These are phyloP conservation scores for Elaphurus davidianus DNA, from an alignment of 2,113 vertebrate genomes.

Conservation along the genomic window DNA sequence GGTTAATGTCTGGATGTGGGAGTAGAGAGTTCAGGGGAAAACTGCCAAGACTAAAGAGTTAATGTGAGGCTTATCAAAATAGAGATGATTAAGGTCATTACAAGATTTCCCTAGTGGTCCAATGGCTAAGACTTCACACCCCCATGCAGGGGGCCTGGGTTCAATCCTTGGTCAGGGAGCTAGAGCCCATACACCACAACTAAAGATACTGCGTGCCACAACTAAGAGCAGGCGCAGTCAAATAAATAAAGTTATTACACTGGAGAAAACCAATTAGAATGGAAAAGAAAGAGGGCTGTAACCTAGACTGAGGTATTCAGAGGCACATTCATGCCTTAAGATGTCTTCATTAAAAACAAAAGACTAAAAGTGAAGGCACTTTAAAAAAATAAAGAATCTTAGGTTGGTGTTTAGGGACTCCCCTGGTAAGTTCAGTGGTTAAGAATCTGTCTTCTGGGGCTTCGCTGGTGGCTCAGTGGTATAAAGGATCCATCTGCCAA, in stretches of 20 bases:
- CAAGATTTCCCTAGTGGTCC: not conserved
- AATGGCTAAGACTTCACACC: not conserved
- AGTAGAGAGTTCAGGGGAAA: not conserved
- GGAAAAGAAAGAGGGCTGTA: not conserved
- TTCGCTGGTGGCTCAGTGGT: not conserved
- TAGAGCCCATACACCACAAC: not conserved
- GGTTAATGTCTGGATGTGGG: not conserved
- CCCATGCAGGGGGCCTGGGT: not conserved
- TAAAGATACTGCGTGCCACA: not conserved
- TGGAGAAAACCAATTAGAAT: not conserved
- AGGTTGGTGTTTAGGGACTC: not conserved
- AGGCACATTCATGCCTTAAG: not conserved
- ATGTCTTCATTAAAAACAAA: not conserved
- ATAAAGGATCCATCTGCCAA: not conserved
- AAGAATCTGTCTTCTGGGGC: not conserved
- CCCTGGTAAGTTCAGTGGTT: not conserved
- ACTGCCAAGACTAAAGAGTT: not conserved
- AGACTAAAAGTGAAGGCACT: not conserved
- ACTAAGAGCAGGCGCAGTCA: not conserved
- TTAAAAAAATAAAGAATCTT: not conserved
- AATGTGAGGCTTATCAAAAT: not conserved
- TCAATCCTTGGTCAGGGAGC: not conserved
- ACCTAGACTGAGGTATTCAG: not conserved
- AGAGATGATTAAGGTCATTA: not conserved
- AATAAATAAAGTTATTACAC: not conserved